Evolutionary conservation across 1,140 invertebrate genomes (phyloP), one percentile per base, ranked within the genome.

Genomic region (Euwallacea fornicatus): DNA sequence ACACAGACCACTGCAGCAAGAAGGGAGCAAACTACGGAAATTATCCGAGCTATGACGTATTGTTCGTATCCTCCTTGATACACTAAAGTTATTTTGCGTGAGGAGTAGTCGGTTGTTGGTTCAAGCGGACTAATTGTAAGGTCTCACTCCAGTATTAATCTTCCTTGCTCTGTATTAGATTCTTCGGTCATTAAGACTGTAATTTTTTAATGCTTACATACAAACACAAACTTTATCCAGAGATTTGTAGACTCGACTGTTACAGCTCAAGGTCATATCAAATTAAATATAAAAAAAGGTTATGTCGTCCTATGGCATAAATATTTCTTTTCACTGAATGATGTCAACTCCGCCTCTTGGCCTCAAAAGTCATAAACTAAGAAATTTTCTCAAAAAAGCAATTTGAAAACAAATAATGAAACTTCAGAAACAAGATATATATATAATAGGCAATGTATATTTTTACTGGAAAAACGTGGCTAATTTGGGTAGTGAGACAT

Each of bases 1-100:
- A 83, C 80, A 74, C 87, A 86, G 9, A 88, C 82, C 42, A 83
- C 74, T 7, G 86, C 78, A 1, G 86, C 85, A 2, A 86, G 86
- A n/a, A 85, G 58, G 50, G 82, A 83, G n/a, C 83, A 76, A 0
- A 73, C 78, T 7, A 83, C 80, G 11, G 85, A 84, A 33, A 85
- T 75, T 0, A 79, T 73, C 2, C 87, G 76, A 50, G 83, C 77
- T 1, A 78, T 80, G 13, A 86, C 81, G 73, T 87, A 81, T 66
- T 82, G 84, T 6, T 78, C 77, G 64, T 84, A 83, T 9, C 86
- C 81, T 7, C 74, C 74, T 11, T 83, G 70, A 0, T 86, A 80
- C 0, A 84, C 77, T 0, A 84, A 81, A 0, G 83, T 83, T 33
- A 86, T 79, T 44, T 83, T 83, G 77, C 86, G 87, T 0, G 80